Conservation (phyloP, 2,113 vertebrate species). For the Setophaga coronata region DNA sequence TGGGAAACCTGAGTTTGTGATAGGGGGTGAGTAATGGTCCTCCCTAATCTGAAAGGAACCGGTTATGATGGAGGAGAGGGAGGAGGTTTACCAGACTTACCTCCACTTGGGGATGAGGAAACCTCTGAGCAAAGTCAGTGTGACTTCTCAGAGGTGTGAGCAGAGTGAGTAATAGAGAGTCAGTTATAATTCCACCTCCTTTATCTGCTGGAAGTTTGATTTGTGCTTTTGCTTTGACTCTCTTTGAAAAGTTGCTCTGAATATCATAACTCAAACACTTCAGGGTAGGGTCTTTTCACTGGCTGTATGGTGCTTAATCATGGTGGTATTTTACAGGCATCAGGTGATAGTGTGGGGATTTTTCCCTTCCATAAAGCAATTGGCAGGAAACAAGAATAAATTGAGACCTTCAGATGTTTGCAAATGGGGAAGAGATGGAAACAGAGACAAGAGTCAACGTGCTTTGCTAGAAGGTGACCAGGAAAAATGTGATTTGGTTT, state of each 20-base stretch:
- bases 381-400: not conserved
- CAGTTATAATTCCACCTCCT: not conserved
- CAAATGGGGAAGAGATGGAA: not conserved
- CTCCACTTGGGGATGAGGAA: not conserved
- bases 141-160: not conserved
- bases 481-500: not conserved
- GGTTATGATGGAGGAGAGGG: not conserved
- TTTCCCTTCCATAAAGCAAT: not conserved
- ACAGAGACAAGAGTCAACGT: not conserved
- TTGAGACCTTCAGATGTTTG: not conserved
- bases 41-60: not conserved
- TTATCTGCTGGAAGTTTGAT: conserved; percentile 11
- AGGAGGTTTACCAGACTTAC: not conserved
- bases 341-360: not conserved
- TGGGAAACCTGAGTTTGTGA: not conserved
- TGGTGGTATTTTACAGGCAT: not conserved
- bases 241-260: not conserved
- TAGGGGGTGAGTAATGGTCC: not conserved
- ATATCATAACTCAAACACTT: not conserved
- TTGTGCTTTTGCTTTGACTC: not conserved
- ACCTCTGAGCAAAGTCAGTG: not conserved
- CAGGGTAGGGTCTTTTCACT: not conserved
- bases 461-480: not conserved
- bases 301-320: not conserved
- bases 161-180: not conserved